Conservation (phyloP, 1,140 invertebrate genomes). For the Saccostrea echinata region DNA sequence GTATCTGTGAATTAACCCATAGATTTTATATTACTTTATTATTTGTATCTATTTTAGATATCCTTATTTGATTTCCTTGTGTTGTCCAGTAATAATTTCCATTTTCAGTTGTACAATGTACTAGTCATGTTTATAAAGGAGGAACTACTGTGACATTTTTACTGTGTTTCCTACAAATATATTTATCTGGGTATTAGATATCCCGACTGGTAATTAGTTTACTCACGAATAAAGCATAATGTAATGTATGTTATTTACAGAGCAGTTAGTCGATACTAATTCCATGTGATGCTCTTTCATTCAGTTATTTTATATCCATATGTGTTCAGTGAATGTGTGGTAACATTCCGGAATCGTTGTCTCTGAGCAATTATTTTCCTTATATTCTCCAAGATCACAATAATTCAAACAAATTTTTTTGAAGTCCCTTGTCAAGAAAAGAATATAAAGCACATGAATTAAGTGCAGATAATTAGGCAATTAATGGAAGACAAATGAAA, state of each 20-base stretch:
- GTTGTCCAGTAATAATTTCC: not conserved
- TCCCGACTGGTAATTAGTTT: slow-evolving; percentile 10
- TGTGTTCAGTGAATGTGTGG: not conserved
- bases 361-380: too few species aligned
- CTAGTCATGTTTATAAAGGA: slow-evolving; percentile 6
- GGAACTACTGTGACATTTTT: not conserved
- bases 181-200: not conserved
- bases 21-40: not conserved
- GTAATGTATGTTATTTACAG: not conserved
- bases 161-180: slow-evolving; percentile 15
- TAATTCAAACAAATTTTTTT: too few species aligned
- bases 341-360: not conserved
- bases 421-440: too few species aligned
- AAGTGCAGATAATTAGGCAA: too few species aligned
- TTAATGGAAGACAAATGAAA: too few species aligned
- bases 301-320: slow-evolving; percentile 3
- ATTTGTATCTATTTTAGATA: not conserved
- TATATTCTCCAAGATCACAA: too few species aligned
- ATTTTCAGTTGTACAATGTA: slow-evolving; percentile 1
- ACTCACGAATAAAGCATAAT: slow-evolving; percentile 35
- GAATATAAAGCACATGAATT: too few species aligned
- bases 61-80: not conserved
- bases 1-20: not conserved
- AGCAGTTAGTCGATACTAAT: not conserved
- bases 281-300: not conserved